Base-by-base conservation (phyloP, 2,113 vertebrate species). In the Phalacrocorax carbo region DNA sequence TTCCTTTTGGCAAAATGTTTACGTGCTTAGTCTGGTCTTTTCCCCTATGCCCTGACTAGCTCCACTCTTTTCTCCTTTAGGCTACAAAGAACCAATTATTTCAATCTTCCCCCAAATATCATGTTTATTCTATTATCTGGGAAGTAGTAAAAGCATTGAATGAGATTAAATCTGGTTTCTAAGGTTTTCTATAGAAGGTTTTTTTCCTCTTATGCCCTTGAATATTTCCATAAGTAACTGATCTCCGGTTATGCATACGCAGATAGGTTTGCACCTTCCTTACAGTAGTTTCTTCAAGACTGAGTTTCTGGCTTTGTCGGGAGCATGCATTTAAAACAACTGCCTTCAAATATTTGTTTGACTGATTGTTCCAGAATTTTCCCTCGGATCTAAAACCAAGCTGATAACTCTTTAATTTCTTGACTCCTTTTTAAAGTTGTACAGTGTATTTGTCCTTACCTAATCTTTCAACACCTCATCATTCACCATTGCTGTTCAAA, bases 221-320 rank as follows among this genome's bases (percentile, higher is more conserved):
- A 71, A 66, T 82, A 68, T 92, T 96, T 82, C 57, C n/a, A 7
- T 66, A 54, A n/a, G 29, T 26, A 68, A 30, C 19, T 76, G 34
- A 68, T 71, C 57, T 68, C 64, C 2, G 1, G 55, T 71, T 87
- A 38, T 32, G 19, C 25, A 62, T n/a, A 70, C 0, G 0, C 38
- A 82, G 48, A 9, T 10, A 20, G 6, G 13, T 84, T 89, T 85
- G 61, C 11, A 71, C 8, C 9, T 58, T 84, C 30, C 29, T 90
- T 71, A 58, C 11, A 2, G 58, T 17, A 32, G 4, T 76, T 75
- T 79, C 64, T 84, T 71, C 62, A 68, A 51, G 32, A 82, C 9
- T 76, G 36, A 52, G 4, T 61, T 92, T n/a, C 32, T 71, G 36
- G 25, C 11, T 93, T 87, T 15, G 44, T 79, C 2, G 5, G 52